These are phyloP conservation scores for Pyralis farinalis DNA, from an alignment of 2,888 invertebrate species.

Conservation along the genomic window DNA sequence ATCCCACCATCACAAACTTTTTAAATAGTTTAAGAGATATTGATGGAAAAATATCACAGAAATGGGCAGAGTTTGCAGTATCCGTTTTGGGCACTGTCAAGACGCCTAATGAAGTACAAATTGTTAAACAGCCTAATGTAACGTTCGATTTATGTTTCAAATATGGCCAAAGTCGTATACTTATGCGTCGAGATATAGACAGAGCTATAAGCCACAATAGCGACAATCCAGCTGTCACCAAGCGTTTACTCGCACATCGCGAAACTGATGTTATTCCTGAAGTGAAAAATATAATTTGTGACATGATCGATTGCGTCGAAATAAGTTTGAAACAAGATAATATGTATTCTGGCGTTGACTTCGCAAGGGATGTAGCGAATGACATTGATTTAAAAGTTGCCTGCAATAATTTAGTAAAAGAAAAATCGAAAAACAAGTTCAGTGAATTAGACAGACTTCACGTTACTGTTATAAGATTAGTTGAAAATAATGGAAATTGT, in stretches of 20 bases:
- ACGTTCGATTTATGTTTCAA: constrained; percentile 81
- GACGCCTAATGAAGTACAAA: constrained; percentile 31
- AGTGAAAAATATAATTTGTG: constrained; percentile 64
- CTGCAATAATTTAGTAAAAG: constrained; percentile 33
- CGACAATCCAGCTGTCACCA: background rate
- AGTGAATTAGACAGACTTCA: constrained; percentile 82
- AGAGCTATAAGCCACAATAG: background rate
- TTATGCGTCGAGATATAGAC: constrained; percentile 62
- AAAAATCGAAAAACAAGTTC: constrained; percentile 54
- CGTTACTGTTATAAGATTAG: constrained; percentile 83
- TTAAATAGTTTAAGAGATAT: constrained; percentile 53
- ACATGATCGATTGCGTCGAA: constrained; percentile 82
- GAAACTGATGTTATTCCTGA: constrained; percentile 27
- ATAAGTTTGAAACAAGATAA: constrained; percentile 80
- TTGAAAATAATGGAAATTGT: constrained; percentile 31
- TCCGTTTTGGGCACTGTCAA: constrained; percentile 61
- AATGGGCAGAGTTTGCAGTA: constrained; percentile 80
- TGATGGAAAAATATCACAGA: constrained; percentile 59
- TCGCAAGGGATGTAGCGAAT: constrained; percentile 31
- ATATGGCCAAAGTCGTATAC: constrained; percentile 77
- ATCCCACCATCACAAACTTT: constrained; percentile 58
- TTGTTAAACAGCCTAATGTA: constrained; percentile 45
- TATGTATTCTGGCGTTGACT: constrained; percentile 49
- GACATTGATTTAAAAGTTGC: constrained; percentile 34
- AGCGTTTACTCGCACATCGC: background rate